A percentile compares a stretch with the other conserved stretches of the same genome.
Conservation (phyloP, 2,113 vertebrate genomes). For the Anas platyrhynchos region DNA sequence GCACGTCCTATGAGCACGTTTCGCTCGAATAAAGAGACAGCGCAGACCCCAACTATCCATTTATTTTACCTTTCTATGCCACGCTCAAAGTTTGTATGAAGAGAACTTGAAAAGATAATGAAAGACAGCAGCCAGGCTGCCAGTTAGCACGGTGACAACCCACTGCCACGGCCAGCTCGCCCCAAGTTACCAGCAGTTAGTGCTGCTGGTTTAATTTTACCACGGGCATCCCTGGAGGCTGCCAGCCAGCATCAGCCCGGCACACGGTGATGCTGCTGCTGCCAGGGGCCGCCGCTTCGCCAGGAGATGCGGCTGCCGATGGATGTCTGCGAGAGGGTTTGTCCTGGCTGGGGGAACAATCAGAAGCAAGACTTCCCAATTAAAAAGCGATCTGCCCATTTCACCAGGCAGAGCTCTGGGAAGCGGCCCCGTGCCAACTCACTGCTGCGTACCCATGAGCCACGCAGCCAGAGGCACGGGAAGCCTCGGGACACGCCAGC, state of each 20-base stretch:
- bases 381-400: not conserved
- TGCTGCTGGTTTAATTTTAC: not conserved
- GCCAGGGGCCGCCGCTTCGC: rapidly evolving
- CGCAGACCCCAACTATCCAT: rapidly evolving
- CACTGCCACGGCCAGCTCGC: not conserved
- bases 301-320: rapidly evolving
- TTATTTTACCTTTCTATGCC: not conserved
- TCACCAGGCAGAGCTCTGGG: not conserved
- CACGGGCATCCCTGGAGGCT: rapidly evolving
- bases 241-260: not conserved
- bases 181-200: not conserved
- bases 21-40: not conserved
- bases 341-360: not conserved
- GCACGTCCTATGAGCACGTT: not conserved
- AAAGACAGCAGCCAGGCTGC: not conserved
- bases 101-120: no score
- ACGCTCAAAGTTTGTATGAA: no score
- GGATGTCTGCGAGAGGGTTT: rapidly evolving
- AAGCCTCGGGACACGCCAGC: rapidly evolving
- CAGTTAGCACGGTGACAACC: rapidly evolving
- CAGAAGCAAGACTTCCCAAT: not conserved
- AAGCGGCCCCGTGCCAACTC: rapidly evolving
- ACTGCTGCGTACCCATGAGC: not conserved
- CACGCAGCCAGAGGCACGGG: rapidly evolving
- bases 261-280: not conserved